Conservation (phyloP, 2,113 vertebrate species). For the Microcebus jonahi region DNA sequence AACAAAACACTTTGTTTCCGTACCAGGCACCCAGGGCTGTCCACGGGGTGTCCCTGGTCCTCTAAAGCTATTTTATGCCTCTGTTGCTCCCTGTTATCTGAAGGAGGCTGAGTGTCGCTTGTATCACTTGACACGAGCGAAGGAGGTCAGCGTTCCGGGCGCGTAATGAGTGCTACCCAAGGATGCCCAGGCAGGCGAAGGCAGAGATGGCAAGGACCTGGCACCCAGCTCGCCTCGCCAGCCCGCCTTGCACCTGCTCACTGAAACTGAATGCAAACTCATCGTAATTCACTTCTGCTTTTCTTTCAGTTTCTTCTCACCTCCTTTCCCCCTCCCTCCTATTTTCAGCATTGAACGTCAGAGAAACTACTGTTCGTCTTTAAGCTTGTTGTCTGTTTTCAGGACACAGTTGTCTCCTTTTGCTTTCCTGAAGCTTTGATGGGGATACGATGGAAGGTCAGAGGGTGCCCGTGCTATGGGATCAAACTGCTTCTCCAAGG, state of each 20-base stretch:
- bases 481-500: not conserved
- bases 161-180: not conserved
- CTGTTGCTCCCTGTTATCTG: not conserved
- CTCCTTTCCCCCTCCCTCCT: not conserved
- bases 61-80: not conserved
- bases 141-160: not conserved
- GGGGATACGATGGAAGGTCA: too few species aligned
- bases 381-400: not conserved
- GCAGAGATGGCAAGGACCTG: not conserved
- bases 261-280: not conserved
- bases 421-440: not conserved
- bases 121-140: not conserved
- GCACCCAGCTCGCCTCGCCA: accelerated
- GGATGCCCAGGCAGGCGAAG: not conserved
- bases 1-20: not conserved
- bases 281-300: not conserved
- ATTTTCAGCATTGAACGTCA: not conserved
- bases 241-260: not conserved
- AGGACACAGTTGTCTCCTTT: not conserved
- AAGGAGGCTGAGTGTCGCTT: not conserved
- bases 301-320: not conserved
- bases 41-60: not conserved
- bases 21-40: not conserved
- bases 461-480: not conserved
- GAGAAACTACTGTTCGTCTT: not conserved